phyloP scores from a whole-genome alignment of 2,113 vertebrate species.

The Chloebia gouldiae region DNA sequence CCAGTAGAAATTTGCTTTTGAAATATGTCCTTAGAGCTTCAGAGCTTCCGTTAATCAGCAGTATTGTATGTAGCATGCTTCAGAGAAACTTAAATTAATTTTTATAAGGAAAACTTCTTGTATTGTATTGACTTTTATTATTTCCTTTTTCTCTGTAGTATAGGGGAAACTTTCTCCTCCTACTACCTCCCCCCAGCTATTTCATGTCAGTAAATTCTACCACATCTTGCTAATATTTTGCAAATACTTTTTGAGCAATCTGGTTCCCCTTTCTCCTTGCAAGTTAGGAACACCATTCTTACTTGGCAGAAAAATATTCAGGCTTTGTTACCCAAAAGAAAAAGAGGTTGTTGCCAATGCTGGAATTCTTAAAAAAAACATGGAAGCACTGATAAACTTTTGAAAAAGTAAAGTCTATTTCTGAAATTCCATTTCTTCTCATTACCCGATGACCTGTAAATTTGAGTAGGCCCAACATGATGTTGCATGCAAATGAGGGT shows the following conservation, averaged over 20 bases:
- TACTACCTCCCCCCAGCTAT: rapidly evolving
- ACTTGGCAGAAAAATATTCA: background rate
- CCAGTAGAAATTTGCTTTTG: background rate
- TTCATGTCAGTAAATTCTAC: background rate
- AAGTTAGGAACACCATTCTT: background rate
- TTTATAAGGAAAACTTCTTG: background rate
- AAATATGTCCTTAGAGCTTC: background rate
- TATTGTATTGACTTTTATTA: background rate
- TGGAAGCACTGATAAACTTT: background rate
- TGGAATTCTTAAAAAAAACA: background rate
- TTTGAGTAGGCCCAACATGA: background rate
- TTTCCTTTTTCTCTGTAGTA: background rate
- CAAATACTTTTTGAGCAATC: background rate
- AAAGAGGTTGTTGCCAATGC: background rate
- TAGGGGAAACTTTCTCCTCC: background rate
- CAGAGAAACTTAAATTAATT: background rate
- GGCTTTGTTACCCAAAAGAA: background rate
- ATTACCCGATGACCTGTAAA: background rate
- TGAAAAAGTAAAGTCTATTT: background rate
- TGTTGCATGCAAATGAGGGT: background rate
- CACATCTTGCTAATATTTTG: background rate
- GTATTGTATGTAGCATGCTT: background rate
- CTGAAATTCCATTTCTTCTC: background rate
- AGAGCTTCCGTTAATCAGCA: background rate
- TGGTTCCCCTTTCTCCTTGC: background rate